Conservation (phyloP, 2,113 vertebrate species). For the Sula dactylatra region DNA sequence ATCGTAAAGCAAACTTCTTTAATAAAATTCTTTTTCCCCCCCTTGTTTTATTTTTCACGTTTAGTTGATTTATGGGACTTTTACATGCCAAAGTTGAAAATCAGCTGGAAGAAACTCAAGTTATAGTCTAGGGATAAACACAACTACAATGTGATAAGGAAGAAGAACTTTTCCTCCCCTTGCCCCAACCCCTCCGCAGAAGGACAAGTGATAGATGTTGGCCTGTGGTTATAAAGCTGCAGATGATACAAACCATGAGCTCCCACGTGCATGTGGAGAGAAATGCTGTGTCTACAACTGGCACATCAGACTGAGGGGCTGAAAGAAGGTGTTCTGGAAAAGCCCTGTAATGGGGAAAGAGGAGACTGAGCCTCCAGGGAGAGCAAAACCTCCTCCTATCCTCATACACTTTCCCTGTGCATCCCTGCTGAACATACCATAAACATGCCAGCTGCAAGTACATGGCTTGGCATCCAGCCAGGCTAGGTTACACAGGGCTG, state of each 20-base stretch:
- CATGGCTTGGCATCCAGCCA: background rate
- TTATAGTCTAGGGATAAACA: background rate
- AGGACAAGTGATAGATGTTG: background rate
- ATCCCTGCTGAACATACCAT: background rate
- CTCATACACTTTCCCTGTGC: fast-evolving
- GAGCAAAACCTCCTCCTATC: background rate
- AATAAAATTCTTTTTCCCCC: fast-evolving
- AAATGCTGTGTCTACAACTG: background rate
- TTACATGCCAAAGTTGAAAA: background rate
- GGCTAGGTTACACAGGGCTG: background rate
- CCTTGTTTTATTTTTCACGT: background rate
- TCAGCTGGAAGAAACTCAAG: background rate
- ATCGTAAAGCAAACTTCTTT: background rate
- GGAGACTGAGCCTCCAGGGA: background rate
- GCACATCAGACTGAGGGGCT: background rate
- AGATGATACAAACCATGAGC: background rate
- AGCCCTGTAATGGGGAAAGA: background rate
- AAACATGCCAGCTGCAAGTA: background rate
- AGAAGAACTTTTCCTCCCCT: background rate
- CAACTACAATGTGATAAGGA: background rate
- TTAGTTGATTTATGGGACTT: background rate
- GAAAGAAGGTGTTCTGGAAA: background rate
- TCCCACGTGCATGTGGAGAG: background rate
- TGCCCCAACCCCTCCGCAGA: background rate
- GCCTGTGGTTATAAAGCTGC: background rate